phyloP scores from a whole-genome alignment of 2,888 invertebrate species.

The Microctonus hyperodae region DNA sequence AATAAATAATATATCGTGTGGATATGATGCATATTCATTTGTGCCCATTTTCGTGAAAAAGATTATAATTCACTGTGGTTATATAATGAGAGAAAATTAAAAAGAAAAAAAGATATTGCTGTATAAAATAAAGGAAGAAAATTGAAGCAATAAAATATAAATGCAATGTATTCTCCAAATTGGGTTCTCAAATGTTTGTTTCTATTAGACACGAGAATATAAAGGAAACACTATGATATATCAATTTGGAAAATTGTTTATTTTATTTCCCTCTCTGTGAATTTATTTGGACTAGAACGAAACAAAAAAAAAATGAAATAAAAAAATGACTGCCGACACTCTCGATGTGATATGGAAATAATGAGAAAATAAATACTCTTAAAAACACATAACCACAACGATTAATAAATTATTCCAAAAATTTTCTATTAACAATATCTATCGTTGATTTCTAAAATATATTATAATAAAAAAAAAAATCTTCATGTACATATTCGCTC shows the following conservation, averaged over 20 bases:
- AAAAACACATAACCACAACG: not conserved
- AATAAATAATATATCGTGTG: not conserved
- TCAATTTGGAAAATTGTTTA: constrained; percentile 13
- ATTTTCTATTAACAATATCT: not conserved
- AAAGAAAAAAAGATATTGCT: not conserved
- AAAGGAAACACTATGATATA: constrained; percentile 20
- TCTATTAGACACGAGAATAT: constrained; percentile 16
- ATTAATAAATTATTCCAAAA: not conserved
- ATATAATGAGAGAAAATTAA: not conserved
- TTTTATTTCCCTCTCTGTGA: not conserved
- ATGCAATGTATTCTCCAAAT: not conserved
- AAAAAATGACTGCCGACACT: not conserved
- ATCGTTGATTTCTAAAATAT: no score
- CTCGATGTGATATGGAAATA: not conserved
- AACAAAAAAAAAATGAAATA: not conserved
- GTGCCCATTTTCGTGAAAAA: constrained; percentile 19
- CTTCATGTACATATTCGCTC: no score
- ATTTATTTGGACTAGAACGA: constrained; percentile 11
- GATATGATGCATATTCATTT: not conserved
- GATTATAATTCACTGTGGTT: constrained; percentile 21
- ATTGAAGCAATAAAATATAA: constrained; percentile 1
- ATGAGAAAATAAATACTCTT: not conserved
- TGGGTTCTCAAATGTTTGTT: not conserved
- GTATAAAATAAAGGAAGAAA: not conserved
- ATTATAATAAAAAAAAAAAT: no score